Evolutionary conservation across 35 echinoderm and acorn worm genomes (phyloP).

Genomic region (Ophioderma brevispina): DNA sequence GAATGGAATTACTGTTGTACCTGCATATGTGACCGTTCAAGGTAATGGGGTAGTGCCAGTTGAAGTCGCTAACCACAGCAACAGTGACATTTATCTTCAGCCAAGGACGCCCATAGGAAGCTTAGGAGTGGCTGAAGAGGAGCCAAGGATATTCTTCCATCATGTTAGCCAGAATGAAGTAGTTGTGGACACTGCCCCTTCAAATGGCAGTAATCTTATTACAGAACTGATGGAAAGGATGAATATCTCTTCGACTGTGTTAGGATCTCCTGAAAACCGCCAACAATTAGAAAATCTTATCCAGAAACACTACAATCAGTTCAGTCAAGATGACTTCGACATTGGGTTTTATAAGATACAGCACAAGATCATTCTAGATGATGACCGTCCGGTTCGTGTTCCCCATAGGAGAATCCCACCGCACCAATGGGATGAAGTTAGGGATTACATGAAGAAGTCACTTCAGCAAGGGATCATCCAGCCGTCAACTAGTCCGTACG

Average conservation of each 20-base stretch:
- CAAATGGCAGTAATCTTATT: too few species aligned
- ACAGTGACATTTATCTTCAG: not conserved
- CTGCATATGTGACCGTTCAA: not conserved
- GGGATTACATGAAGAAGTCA: not conserved
- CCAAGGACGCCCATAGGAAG: not conserved
- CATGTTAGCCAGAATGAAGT: too few species aligned
- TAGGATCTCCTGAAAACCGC: not conserved
- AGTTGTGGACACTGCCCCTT: not conserved
- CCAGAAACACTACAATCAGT: not conserved
- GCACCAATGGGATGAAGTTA: constrained; percentile 5
- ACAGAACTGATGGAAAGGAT: too few species aligned
- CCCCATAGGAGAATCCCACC: constrained; percentile 24
- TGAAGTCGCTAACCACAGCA: not conserved
- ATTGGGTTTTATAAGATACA: not conserved
- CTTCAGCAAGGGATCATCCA: constrained; percentile 11
- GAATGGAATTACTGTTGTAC: not conserved
- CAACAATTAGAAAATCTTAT: not conserved
- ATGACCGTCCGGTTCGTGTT: constrained; percentile 23
- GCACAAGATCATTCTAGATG: constrained; percentile 7
- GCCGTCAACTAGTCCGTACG: constrained; percentile 28
- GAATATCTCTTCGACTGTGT: too few species aligned
- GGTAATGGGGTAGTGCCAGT: not conserved
- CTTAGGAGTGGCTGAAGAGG: not conserved
- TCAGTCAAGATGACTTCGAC: constrained; percentile 21
- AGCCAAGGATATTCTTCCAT: not conserved